Evolutionary conservation across 2,888 invertebrate species (phyloP), one percentile per base, ranked within the genome.

Genomic region (Hydropsyche betteni): DNA sequence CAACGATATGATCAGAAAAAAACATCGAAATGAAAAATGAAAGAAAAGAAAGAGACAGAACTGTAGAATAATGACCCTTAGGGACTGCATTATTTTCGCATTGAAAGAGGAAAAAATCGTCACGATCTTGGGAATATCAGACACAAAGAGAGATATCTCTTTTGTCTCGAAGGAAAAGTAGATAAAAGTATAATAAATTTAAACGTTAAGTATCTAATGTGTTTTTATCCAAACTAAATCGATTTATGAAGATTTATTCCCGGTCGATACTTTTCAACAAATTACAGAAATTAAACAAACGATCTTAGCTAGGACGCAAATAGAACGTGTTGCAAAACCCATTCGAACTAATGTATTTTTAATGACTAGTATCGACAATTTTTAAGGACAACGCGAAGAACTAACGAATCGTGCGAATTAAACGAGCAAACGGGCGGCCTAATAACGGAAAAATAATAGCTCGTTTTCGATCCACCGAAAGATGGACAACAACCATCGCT

Each of bases 241-340:
- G 76, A 78, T 78, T 78, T 76, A 76, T 75, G 76, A 72, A 74
- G 74, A 74, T 76, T 78, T 74, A 77, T 77, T 74, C 71, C 70
- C 74, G 68, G 50, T 24, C 69, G 24, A 68, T 73, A 36, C 36
- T 70, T 53, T n/a, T 70, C 52, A 53, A 70, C 70, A 53, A 53
- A 70, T 70, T 51, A 58, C 58, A 16, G 58, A 58, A 58, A 58
- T 58, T 58, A 58, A 58, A 58, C 44, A 10, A 4, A 44, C 44
- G 6, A 44, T 44, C 44, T 10, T 16, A 58, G 58, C 24, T 24
- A 14, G 58, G 5, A 2, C 58, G 16, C 8, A 16, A 58, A 24
- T 58, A 5, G 58, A 14, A n/a, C 16, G 58, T 8, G 16, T 24
- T 16, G 58, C 58, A 8, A 58, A 14, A 58, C 16, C 44, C 44